Percentiles rank a stretch among this genome's conserved stretches.
Evolutionary conservation across 2,113 vertebrate species (phyloP).

Genomic region (Talpa occidentalis): DNA sequence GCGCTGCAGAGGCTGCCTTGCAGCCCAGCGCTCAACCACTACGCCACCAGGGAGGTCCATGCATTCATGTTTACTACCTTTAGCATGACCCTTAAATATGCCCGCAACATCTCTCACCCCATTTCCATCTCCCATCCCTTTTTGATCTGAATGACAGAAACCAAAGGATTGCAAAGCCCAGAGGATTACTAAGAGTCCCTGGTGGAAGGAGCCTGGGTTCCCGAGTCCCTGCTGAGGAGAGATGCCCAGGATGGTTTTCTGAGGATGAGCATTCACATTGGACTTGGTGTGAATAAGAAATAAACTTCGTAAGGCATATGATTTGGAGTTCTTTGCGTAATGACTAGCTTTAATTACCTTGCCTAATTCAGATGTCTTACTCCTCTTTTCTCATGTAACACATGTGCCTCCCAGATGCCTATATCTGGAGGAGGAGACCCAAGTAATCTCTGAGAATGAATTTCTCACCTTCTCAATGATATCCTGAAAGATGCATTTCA

Average conservation of each 20-base stretch:
- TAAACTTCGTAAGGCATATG: neutral
- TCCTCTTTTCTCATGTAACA: neutral
- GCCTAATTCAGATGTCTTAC: neutral
- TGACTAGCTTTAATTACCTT: constrained; percentile 1
- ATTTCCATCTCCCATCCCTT: neutral
- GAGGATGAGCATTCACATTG: neutral
- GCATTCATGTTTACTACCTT: neutral
- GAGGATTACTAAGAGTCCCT: neutral
- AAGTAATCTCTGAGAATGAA: neutral
- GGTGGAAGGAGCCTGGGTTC: neutral
- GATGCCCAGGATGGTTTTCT: neutral
- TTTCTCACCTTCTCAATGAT: neutral
- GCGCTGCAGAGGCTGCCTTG: no score
- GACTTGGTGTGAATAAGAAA: neutral
- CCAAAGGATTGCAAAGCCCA: neutral
- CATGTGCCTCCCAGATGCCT: neutral
- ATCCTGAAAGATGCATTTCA: neutral
- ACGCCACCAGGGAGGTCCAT: no score
- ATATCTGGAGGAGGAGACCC: neutral
- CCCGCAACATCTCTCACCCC: neutral
- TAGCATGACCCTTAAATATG: neutral
- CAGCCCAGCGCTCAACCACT: no score
- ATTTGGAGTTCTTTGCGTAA: neutral
- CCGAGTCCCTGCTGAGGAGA: neutral
- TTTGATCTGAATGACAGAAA: neutral